Evolutionary conservation across 2,113 vertebrate genomes (phyloP), one percentile per base, ranked within the genome.

Genomic region (Lepus americanus): DNA sequence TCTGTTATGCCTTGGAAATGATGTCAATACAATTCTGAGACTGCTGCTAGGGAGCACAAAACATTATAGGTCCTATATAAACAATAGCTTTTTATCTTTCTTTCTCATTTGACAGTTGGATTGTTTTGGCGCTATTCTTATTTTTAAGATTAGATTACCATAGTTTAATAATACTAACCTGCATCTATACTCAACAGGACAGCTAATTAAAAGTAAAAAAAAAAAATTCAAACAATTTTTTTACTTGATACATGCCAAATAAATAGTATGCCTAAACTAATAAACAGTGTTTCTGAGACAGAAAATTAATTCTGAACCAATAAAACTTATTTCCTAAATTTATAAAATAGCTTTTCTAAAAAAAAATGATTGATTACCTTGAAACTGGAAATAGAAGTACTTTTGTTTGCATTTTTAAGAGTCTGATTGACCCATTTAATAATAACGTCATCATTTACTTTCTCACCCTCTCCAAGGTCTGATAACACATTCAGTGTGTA

Each of bases 391-490:
- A 99, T 99, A 80, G 98, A 99, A 81, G 98, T 98, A 61, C 98
- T 97, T 97, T 99, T 99, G 31, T 95, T 89, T 97, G 99, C 99
- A 89, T 97, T 96, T 97, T 97, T 97, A 96, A 99, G 98, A 31
- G 98, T 99, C 93, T 98, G 97, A 98, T 99, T 99, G 97, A 99
- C 99, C 99, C 99, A 99, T 87, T 98, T 98, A 94, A 99, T 98
- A 96, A 99, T 99, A 94, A 99, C 97, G 51, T 99, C 98, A 98
- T 99, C 99, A 87, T 97, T 99, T 78, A 99, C 98, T 98, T 98
- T 99, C 94, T 99, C 99, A 6, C 99, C 99, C 3, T 99, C 99
- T 92, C 99, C 99, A 95, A 99, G 98, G 96, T 99, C 99, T 6
- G 99, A 99, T 20, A 99, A 96, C 70, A 99, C 99, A 77, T 98